These are phyloP conservation scores for Diuraphis noxia DNA, from an alignment of 1,140 invertebrate genomes.

Conservation along the genomic window DNA sequence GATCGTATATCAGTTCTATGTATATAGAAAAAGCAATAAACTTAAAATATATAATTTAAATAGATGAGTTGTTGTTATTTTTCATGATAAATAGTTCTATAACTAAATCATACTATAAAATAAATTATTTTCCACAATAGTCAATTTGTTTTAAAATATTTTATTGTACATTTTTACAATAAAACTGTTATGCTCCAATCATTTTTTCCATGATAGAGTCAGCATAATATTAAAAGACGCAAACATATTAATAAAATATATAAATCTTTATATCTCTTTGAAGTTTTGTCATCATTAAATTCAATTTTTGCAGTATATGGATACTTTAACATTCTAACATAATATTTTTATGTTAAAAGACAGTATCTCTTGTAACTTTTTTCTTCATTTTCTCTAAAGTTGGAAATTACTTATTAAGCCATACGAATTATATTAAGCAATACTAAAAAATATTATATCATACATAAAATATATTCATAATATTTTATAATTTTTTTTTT, in stretches of 20 bases:
- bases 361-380: neutral
- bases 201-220: neutral
- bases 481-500: neutral
- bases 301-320: neutral
- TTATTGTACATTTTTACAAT: neutral
- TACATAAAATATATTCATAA: neutral
- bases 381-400: neutral
- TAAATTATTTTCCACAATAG: neutral
- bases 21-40: neutral
- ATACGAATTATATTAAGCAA: neutral
- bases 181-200: neutral
- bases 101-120: neutral
- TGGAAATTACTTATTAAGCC: neutral
- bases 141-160: neutral
- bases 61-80: neutral
- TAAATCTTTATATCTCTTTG: neutral
- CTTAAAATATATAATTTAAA: neutral
- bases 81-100: neutral
- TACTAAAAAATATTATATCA: neutral
- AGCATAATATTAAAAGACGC: neutral
- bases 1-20: neutral
- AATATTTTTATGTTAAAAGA: neutral
- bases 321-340: neutral
- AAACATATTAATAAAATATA: neutral
- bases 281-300: neutral